Conservation (phyloP, 1,140 invertebrate genomes). For the Drosophila lini region DNA sequence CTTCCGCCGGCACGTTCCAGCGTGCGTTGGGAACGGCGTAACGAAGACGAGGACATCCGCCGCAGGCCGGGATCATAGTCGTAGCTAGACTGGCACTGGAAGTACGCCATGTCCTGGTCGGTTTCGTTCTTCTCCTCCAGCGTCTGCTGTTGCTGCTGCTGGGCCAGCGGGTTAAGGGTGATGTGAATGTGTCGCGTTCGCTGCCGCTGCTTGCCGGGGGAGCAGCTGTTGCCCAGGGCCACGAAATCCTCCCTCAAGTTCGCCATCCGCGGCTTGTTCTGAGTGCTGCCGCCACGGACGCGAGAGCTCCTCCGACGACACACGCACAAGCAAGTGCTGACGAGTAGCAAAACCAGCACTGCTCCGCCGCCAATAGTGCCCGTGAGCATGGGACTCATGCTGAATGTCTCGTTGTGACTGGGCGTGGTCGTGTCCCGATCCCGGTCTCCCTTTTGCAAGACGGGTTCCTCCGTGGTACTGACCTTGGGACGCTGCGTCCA, state of each 20-base stretch:
- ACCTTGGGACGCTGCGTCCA: constrained; percentile 86
- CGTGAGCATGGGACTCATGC: constrained; percentile 56
- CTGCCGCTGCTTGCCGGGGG: constrained; percentile 60
- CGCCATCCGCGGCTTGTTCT: constrained; percentile 78
- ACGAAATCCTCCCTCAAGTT: constrained; percentile 67
- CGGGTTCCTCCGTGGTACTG: constrained; percentile 54
- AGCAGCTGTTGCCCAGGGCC: constrained; percentile 76
- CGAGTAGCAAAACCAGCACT: constrained; percentile 58
- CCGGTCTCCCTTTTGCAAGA: constrained; percentile 21
- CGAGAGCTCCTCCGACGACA: constrained; percentile 71
- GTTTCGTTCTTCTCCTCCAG: constrained; percentile 60
- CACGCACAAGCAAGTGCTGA: constrained; percentile 79
- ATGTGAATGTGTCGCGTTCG: constrained; percentile 87
- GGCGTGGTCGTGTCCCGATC: constrained; percentile 62
- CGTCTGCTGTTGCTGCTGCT: constrained; percentile 50
- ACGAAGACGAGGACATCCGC: constrained; percentile 52
- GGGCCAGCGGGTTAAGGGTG: constrained; percentile 88
- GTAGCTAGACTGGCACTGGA: constrained; percentile 52
- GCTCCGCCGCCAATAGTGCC: constrained; percentile 69
- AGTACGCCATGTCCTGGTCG: constrained; percentile 60
- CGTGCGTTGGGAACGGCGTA: constrained; percentile 65
- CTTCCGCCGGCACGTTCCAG: constrained; percentile 70
- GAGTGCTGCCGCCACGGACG: constrained; percentile 64
- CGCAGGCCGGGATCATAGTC: constrained; percentile 61
- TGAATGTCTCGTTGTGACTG: constrained; percentile 70